Evolutionary conservation across 2,888 invertebrate species (phyloP), one percentile per base, ranked within the genome.

Genomic region (Pemphredon lugubris): DNA sequence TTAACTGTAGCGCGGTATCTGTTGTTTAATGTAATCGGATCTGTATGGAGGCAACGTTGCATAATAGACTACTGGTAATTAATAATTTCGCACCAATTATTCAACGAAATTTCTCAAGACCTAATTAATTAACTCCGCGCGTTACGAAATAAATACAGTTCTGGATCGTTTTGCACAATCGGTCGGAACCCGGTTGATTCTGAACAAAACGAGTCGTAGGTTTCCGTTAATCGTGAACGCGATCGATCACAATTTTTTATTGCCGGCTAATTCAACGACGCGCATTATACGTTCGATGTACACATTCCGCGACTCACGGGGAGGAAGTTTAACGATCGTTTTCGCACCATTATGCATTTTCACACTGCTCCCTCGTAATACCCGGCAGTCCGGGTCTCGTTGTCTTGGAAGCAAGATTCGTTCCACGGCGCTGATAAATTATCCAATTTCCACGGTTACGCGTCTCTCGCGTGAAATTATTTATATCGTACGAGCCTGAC

Each of bases 61-160:
- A 61, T 69, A 69, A 70, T 53, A 30, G 13, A 26, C 5, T 54
- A 30, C 54, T 16, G 57, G 40, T 57, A 72, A 70, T 68, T 63
- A 72, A 64, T 70, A 70, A 72, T 72, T 70, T 63, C 51, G 44
- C 48, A 70, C 71, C 71, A 70, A 72, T 64, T 70, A 72, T 37
- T 58, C 61, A 53, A 32, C 44, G 39, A 32, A 54, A 64, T 34
- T 23, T 48, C 13, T 54, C 20, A 47, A 64, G 57, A 44, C 63
- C 54, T 64, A 70, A 72, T 72, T 64, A 70, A 72, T 72, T 59
- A 64, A 70, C 61, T 47, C 47, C 21, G 40, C 40, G 16, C 13
- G 21, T 16, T 16, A 6, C 44, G 16, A 14, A 40, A 40, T 40
- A 1, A 14, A 16, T 40, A 1, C 3, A 9, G 13, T 34, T 34